phyloP scores from a whole-genome alignment of 2,888 invertebrate species.

The Pseudoips prasinana region DNA sequence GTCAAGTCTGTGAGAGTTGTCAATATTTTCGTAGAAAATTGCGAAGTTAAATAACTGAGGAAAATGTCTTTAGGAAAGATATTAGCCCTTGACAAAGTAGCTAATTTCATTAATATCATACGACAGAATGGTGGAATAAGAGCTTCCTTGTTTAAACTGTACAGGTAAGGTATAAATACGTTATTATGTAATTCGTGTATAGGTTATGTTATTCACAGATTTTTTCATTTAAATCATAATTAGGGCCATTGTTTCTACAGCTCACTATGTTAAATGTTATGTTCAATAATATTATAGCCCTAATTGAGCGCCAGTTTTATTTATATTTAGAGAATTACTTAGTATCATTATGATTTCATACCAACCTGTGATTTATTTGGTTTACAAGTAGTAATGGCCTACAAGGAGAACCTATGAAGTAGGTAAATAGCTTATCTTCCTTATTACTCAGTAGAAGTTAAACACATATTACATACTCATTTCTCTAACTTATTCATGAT shows the following conservation, averaged over 20 bases:
- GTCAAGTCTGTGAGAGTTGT: slow-evolving; percentile 14
- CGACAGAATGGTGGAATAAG: slow-evolving; percentile 88
- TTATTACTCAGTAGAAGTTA: too few species aligned
- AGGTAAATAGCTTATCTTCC: too few species aligned
- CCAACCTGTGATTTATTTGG: too few species aligned
- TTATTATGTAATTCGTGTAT: slow-evolving; percentile 63
- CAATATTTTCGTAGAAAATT: slow-evolving; percentile 15
- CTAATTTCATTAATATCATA: slow-evolving; percentile 84
- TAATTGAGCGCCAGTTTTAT: too few species aligned
- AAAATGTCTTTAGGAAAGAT: slow-evolving; percentile 82
- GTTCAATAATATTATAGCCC: too few species aligned
- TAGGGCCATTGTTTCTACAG: not conserved
- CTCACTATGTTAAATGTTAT: too few species aligned
- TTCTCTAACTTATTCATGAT: too few species aligned
- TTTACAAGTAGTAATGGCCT: too few species aligned
- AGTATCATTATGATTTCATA: too few species aligned
- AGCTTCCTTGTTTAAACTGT: slow-evolving; percentile 85
- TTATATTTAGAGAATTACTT: too few species aligned
- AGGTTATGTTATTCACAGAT: slow-evolving; percentile 46
- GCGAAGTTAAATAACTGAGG: slow-evolving; percentile 17
- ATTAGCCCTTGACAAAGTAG: slow-evolving; percentile 88
- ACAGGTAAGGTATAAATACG: slow-evolving; percentile 81
- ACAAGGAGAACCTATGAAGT: too few species aligned
- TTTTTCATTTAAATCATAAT: slow-evolving; percentile 5
- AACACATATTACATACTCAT: too few species aligned